Evolutionary conservation across 1,140 invertebrate genomes (phyloP).

Genomic region (Euura lappo): DNA sequence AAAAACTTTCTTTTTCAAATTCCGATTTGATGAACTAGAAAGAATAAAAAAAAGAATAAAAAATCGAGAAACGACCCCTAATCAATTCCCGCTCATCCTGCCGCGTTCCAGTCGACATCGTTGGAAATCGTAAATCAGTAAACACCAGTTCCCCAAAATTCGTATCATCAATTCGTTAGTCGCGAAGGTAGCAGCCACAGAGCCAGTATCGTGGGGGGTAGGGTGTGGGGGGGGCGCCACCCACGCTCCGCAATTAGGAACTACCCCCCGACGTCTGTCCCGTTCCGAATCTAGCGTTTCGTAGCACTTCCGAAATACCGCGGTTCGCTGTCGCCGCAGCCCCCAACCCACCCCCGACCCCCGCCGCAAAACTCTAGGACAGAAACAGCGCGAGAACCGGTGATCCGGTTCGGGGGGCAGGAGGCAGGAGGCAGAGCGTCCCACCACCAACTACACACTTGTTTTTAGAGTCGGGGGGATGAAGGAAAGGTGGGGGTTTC

Average conservation of each 20-base stretch:
- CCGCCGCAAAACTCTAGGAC: too few relatives aligned
- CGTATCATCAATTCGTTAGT: too few relatives aligned
- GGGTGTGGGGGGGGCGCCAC: slow-evolving; percentile 36
- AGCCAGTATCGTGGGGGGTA: slow-evolving; percentile 21
- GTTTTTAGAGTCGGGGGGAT: slow-evolving; percentile 46
- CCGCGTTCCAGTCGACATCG: too few relatives aligned
- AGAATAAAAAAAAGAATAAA: too few relatives aligned
- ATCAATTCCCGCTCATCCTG: too few relatives aligned
- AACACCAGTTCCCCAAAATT: too few relatives aligned
- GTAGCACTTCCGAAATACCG: background rate
- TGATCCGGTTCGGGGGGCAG: background rate
- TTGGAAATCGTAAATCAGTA: too few relatives aligned
- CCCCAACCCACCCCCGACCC: background rate
- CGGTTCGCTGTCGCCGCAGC: background rate
- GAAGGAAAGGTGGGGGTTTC: slow-evolving; percentile 23
- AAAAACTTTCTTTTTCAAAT: too few relatives aligned
- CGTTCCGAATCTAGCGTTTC: slow-evolving; percentile 39
- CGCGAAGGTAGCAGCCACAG: too few relatives aligned
- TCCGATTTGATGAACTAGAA: too few relatives aligned
- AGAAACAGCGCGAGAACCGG: too few relatives aligned
- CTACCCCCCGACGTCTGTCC: slow-evolving; percentile 45
- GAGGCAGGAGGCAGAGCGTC: background rate
- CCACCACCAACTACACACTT: slow-evolving; percentile 47
- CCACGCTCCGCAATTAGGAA: slow-evolving; percentile 54
- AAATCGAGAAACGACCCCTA: too few relatives aligned